Evolutionary conservation across 2,888 invertebrate species (phyloP).

Genomic region (Thymelicus acteon): DNA sequence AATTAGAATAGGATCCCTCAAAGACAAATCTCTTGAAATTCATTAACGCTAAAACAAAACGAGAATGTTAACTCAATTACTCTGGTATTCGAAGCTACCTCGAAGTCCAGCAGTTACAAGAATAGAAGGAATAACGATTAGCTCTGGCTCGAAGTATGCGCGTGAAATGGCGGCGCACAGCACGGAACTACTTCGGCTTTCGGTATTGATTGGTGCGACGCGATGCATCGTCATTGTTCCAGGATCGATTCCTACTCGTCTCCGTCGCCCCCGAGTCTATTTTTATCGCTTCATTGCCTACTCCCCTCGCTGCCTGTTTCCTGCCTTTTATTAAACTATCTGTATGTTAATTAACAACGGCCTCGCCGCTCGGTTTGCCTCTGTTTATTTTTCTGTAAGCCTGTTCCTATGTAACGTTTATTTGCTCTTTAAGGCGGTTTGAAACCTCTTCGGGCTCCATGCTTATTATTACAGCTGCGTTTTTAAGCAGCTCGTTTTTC

Average conservation of each 20-base stretch:
- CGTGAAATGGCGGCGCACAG: constrained; percentile 13
- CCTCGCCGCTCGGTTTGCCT: constrained; percentile 65
- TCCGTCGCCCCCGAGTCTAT: constrained; percentile 79
- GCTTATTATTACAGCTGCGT: constrained; percentile 53
- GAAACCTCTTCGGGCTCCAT: constrained; percentile 22
- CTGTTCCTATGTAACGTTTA: constrained; percentile 62
- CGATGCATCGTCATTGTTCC: constrained; percentile 72
- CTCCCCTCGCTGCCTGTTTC: constrained; percentile 81
- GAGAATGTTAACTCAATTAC: constrained; percentile 12
- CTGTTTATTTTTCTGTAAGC: constrained; percentile 79
- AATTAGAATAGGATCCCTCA: too few species aligned
- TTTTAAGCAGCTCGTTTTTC: constrained; percentile 42
- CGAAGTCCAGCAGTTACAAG: constrained; percentile 14
- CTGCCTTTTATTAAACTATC: constrained; percentile 85
- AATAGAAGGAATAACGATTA: constrained; percentile 23
- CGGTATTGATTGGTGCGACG: constrained; percentile 74
- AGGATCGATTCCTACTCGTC: constrained; percentile 76
- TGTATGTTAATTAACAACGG: constrained; percentile 84
- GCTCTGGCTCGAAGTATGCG: constrained; percentile 15
- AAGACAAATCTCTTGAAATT: too few species aligned
- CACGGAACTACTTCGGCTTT: constrained; percentile 48
- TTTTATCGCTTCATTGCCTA: constrained; percentile 84
- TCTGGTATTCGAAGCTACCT: constrained; percentile 7
- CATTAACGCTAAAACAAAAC: background rate
- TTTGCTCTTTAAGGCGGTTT: constrained; percentile 63